phyloP scores from a whole-genome alignment of 1,140 invertebrate species.

The Drosophila melanica region DNA sequence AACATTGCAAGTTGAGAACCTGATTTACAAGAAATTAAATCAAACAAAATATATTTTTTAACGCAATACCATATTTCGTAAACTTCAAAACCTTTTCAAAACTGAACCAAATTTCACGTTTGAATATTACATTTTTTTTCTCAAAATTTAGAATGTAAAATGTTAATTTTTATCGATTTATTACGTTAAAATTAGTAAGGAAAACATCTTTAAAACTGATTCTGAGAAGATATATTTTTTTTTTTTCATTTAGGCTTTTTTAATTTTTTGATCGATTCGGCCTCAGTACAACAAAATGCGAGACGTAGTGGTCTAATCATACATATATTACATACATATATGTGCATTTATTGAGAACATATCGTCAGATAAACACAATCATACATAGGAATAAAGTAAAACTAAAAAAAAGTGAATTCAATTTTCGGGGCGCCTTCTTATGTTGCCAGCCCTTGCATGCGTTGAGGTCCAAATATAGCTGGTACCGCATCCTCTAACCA shows the following conservation, averaged over 20 bases:
- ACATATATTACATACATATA: constrained; percentile 80
- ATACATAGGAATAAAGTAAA: constrained; percentile 53
- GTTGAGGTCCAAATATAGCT: constrained; percentile 3
- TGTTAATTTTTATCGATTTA: too few species aligned
- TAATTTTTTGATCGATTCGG: background rate
- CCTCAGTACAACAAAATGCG: background rate
- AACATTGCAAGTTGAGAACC: too few species aligned
- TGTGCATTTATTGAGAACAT: constrained; percentile 77
- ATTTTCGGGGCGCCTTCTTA: background rate
- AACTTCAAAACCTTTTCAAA: background rate
- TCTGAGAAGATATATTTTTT: too few species aligned
- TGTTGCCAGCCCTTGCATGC: constrained; percentile 1
- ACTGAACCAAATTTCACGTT: background rate
- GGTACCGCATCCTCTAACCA: constrained; percentile 13
- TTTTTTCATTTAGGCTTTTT: background rate
- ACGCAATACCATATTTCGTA: too few species aligned
- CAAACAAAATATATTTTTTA: too few species aligned
- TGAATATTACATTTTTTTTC: too few species aligned
- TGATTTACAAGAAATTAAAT: too few species aligned
- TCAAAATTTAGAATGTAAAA: too few species aligned
- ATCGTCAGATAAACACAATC: constrained; percentile 56
- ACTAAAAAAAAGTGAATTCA: constrained; percentile 36
- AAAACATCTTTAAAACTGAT: too few species aligned
- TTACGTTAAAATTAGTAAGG: too few species aligned
- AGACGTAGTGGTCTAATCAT: constrained; percentile 31